A percentile compares a stretch with the other conserved stretches of the same genome.
Evolutionary conservation across 2,113 vertebrate species (phyloP).

Genomic region (Dolichotis patagonum): DNA sequence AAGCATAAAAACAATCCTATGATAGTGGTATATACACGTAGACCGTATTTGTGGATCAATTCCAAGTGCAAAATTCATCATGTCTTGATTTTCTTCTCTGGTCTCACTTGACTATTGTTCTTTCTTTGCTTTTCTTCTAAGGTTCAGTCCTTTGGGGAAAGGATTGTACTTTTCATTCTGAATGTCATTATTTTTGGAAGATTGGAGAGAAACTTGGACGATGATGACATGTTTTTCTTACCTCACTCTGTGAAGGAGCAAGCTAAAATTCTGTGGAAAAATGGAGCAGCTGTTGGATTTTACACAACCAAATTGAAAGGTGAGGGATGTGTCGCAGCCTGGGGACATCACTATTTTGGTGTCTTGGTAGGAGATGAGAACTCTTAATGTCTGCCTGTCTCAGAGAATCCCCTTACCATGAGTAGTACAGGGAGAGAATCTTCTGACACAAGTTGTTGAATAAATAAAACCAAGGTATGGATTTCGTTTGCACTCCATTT

Average conservation of each 20-base stretch:
- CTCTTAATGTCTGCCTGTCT: not conserved
- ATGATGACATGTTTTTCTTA: slow-evolving; percentile 90
- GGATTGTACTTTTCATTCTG: slow-evolving; percentile 94
- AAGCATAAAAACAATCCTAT: fast-evolving
- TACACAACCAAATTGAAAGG: slow-evolving; percentile 95
- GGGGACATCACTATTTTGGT: fast-evolving
- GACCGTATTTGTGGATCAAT: fast-evolving
- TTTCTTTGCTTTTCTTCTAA: slow-evolving; percentile 81
- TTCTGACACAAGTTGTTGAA: not conserved
- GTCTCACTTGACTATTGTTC: slow-evolving; percentile 59
- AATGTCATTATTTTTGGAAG: slow-evolving; percentile 92
- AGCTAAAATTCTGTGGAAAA: slow-evolving; percentile 93
- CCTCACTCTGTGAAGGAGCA: slow-evolving; percentile 89
- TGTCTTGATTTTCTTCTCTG: slow-evolving; percentile 60
- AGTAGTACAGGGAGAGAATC: not conserved
- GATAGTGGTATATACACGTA: not conserved
- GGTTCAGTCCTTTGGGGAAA: slow-evolving; percentile 93
- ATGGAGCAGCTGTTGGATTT: slow-evolving; percentile 92
- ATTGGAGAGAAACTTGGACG: slow-evolving; percentile 85
- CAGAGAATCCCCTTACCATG: fast-evolving
- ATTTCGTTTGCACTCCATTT: not conserved
- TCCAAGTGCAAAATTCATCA: slow-evolving; percentile 28
- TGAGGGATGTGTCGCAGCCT: slow-evolving; percentile 64
- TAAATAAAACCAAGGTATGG: not conserved
- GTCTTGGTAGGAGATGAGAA: not conserved